Percentiles rank a stretch among this genome's conserved stretches.
These are phyloP conservation scores for Aratinga solstitialis DNA, from an alignment of 2,797 vertebrate species.

Conservation along the genomic window DNA sequence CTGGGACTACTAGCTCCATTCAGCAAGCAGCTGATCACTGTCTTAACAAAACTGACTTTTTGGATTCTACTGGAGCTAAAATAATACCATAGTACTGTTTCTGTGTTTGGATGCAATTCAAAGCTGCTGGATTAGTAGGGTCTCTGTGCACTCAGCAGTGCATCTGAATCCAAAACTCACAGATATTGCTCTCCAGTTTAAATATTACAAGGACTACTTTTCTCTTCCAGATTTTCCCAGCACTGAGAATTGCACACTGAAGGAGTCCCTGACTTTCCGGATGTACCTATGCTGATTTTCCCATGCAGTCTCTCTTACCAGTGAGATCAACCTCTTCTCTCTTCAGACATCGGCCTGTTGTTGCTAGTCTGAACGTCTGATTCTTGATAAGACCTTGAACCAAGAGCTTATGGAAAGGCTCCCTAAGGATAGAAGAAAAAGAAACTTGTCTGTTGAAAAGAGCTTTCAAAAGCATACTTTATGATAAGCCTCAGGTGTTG, in stretches of 20 bases:
- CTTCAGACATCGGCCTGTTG: slow-evolving; percentile 87
- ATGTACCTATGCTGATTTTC: not conserved
- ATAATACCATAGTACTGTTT: not conserved
- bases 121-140: not conserved
- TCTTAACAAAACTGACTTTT: not conserved
- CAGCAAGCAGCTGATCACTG: not conserved
- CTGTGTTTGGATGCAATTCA: not conserved
- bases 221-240: not conserved
- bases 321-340: slow-evolving; percentile 90
- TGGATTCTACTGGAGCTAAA: not conserved
- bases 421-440: slow-evolving; percentile 76
- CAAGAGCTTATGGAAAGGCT: slow-evolving; percentile 93
- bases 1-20: not conserved
- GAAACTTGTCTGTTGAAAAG: not conserved
- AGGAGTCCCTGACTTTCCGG: not conserved
- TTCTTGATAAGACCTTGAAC: slow-evolving; percentile 98
- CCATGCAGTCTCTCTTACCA: slow-evolving; percentile 76
- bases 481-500: not conserved
- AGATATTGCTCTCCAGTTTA: not conserved
- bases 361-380: slow-evolving; percentile 85
- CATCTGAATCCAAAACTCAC: not conserved
- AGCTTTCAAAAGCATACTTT: not conserved
- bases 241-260: not conserved
- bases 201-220: not conserved
- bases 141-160: not conserved